Evolutionary conservation across 2,888 invertebrate species (phyloP).

Genomic region (Oscheius myriophilus): DNA sequence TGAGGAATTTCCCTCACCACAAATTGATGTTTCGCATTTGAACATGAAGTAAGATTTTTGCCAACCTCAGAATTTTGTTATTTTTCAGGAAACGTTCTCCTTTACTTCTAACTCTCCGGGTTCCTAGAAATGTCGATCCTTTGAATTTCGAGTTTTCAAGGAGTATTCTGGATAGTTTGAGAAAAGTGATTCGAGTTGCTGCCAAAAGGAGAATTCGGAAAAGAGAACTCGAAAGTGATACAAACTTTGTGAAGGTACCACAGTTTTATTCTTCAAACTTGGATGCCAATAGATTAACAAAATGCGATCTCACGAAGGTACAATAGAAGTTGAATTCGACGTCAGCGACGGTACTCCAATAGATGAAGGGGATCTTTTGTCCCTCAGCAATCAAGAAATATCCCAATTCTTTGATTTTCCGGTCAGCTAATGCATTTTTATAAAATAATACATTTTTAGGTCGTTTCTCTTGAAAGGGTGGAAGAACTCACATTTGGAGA

Average conservation of each 20-base stretch:
- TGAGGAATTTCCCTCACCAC: background rate
- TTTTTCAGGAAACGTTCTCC: constrained; percentile 15
- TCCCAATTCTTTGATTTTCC: constrained; percentile 20
- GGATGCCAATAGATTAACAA: background rate
- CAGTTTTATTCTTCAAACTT: background rate
- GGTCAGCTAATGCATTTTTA: background rate
- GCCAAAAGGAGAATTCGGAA: background rate
- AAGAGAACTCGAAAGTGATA: background rate
- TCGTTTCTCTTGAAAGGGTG: constrained; percentile 6
- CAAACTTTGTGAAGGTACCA: background rate
- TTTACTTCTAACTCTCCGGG: constrained; percentile 4
- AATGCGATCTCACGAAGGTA: constrained; percentile 8
- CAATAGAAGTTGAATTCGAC: constrained; percentile 14
- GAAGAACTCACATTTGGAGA: constrained; percentile 23
- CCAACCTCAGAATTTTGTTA: no score
- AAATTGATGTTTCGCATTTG: no score
- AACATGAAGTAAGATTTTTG: no score
- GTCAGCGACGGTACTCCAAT: background rate
- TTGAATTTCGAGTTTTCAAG: background rate
- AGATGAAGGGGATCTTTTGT: constrained; percentile 11
- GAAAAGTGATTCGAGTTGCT: constrained; percentile 7
- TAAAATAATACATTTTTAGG: background rate
- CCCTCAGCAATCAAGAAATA: constrained; percentile 16
- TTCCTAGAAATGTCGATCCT: constrained; percentile 8
- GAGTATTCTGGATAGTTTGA: constrained; percentile 4